Percentiles rank a stretch among this genome's conserved stretches.
Conservation (phyloP, 1,140 invertebrate species). For the Pseudomyrmex pallidus region DNA sequence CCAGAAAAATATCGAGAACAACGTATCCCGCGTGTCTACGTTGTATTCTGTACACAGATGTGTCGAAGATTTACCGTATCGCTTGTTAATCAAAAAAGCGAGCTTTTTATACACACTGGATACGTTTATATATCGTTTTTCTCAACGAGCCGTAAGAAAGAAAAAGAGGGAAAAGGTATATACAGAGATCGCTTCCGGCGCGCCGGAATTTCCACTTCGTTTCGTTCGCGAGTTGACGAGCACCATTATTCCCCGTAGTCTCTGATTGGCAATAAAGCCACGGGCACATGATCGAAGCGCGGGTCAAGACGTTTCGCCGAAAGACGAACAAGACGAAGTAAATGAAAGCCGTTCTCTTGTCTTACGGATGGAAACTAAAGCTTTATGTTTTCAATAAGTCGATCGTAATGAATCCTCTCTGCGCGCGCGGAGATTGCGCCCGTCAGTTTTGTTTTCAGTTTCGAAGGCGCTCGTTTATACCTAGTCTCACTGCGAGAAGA, state of each 20-base stretch:
- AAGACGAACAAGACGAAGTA: slow-evolving; percentile 14
- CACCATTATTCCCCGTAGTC: slow-evolving; percentile 34
- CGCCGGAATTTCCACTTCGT: slow-evolving; percentile 59
- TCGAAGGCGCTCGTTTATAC: neutral
- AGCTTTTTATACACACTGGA: slow-evolving; percentile 17
- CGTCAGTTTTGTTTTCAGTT: neutral
- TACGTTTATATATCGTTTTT: neutral
- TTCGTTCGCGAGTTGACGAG: slow-evolving; percentile 57
- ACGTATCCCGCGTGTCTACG: too few species aligned
- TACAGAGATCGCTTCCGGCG: neutral
- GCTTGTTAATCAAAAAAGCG: slow-evolving; percentile 57
- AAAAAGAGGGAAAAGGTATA: neutral
- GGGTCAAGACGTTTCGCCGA: slow-evolving; percentile 48
- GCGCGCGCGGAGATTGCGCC: neutral
- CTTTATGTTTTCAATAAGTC: slow-evolving; percentile 45
- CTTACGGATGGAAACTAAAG: slow-evolving; percentile 43
- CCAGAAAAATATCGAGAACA: neutral
- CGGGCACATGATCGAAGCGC: slow-evolving; percentile 51
- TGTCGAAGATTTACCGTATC: slow-evolving; percentile 1
- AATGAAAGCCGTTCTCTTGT: slow-evolving; percentile 55
- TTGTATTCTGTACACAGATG: neutral
- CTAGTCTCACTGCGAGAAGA: neutral
- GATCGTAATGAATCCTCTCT: slow-evolving; percentile 15
- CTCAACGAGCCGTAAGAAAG: neutral
- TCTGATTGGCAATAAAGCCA: slow-evolving; percentile 72